Evolutionary conservation across 2,888 invertebrate genomes (phyloP), one percentile per base, ranked within the genome.

Genomic region (Acleris emargana): DNA sequence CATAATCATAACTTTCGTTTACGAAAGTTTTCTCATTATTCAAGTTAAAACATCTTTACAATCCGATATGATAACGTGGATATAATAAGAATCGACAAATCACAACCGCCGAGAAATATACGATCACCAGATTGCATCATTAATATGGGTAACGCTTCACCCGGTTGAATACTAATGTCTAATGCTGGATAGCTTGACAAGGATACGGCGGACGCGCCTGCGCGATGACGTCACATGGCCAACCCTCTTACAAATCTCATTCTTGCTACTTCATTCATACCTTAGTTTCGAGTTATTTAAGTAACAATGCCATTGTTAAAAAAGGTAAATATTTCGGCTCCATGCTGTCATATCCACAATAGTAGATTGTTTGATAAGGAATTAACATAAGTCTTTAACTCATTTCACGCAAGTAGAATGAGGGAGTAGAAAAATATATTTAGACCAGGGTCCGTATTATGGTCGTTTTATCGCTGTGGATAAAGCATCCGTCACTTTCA

Each of bases 181-280:
- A 50, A 55, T 43, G 3, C 51, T 55, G 38, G 22, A 57, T 22
- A 22, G 20, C 13, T 75, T 71, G 75, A 68, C 74, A 83, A 77
- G 75, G 76, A 78, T 74, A 72, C 74, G 70, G 76, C 80, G 78
- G 83, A 82, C 84, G 84, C 83, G 83, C 86, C 86, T 84, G 79
- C 69, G 71, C 67, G 76, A 72, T 88, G 88, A 90, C 90, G 89
- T 88, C 87, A 88, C 32, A n/a, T 22, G 22, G 22, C n/a, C 22
- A 22, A n/a, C 45, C 57, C 57, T 55, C 9, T 6, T 25, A 43
- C 43, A 43, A 43, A 55, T 55, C 43, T n/a, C 43, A 38, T 38
- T 38, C 38, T 38, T 57, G n/a, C 55, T 43, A 43, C 20, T 20
- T 38, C 38, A 43, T 43, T 43, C 20, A 45, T 25, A n/a, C 25